Evolutionary conservation across 1,140 invertebrate species (phyloP).

Genomic region (Carposina sasakii): DNA sequence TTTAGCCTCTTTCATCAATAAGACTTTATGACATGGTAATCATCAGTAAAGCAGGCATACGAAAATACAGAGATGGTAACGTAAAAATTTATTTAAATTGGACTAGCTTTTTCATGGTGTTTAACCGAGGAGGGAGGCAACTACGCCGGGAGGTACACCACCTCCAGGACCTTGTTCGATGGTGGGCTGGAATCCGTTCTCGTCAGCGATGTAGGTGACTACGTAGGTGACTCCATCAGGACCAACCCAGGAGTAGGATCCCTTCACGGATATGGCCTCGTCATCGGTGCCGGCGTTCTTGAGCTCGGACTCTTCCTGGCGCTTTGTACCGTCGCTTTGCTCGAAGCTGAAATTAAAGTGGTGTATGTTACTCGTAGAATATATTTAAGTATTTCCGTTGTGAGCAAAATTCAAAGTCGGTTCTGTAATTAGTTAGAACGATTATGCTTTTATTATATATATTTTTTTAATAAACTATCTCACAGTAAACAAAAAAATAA

Average conservation of each 20-base stretch:
- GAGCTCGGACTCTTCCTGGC: constrained; percentile 71
- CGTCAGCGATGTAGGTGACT: constrained; percentile 83
- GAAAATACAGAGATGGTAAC: too few species aligned
- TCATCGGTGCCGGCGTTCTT: constrained; percentile 65
- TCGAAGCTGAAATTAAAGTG: constrained; percentile 19
- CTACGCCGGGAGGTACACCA: constrained; percentile 52
- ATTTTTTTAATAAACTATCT: neutral
- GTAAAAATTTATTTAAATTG: too few species aligned
- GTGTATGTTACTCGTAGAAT: too few species aligned
- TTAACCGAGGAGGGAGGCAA: constrained; percentile 54
- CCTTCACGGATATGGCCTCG: constrained; percentile 42
- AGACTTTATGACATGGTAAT: too few species aligned
- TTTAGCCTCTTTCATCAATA: too few species aligned
- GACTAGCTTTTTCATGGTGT: too few species aligned
- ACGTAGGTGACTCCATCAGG: constrained; percentile 73
- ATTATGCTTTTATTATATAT: neutral
- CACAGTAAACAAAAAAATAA: neutral
- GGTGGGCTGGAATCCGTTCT: constrained; percentile 79
- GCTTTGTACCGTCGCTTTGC: constrained; percentile 66
- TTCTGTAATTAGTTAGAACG: neutral
- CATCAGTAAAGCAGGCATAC: too few species aligned
- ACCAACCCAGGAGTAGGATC: constrained; percentile 71
- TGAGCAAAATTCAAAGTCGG: neutral
- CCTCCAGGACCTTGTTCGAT: constrained; percentile 77
- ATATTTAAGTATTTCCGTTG: neutral